phyloP scores from a whole-genome alignment of 2,888 invertebrate genomes.

The Cacoxenus indagator region DNA sequence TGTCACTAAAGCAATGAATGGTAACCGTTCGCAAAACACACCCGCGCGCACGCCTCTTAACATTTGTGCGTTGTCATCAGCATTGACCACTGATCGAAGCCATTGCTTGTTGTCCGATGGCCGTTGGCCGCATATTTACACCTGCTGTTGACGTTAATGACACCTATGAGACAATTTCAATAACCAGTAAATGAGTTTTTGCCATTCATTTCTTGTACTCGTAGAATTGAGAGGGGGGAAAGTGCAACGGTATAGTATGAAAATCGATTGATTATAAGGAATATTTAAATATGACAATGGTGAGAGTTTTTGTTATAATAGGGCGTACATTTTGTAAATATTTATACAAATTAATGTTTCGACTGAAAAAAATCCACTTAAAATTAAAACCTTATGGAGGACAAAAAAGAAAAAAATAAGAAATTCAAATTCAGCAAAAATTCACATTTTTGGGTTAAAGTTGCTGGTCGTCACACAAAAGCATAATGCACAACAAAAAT shows the following conservation, averaged over 20 bases:
- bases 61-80: slow-evolving; percentile 1
- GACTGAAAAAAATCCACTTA: too few relatives aligned
- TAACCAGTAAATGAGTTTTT: slow-evolving; percentile 46
- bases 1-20: slow-evolving; percentile 30
- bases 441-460: too few relatives aligned
- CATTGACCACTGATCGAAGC: slow-evolving; percentile 7
- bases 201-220: not conserved
- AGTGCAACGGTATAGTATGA: not conserved
- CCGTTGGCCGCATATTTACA: slow-evolving; percentile 26
- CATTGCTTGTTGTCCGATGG: slow-evolving; percentile 16
- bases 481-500: too few relatives aligned
- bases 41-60: slow-evolving; percentile 46
- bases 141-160: slow-evolving; percentile 59
- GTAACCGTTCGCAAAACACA: slow-evolving; percentile 38
- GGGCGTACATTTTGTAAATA: not conserved
- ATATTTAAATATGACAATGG: not conserved
- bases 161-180: slow-evolving; percentile 64
- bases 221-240: not conserved
- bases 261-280: not conserved
- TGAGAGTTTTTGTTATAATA: too few relatives aligned
- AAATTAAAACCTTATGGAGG: too few relatives aligned
- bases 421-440: too few relatives aligned
- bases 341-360: not conserved
- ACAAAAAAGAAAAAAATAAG: too few relatives aligned
- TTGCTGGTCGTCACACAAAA: too few relatives aligned